Percentiles rank a stretch among this genome's conserved stretches.
phyloP scores from a whole-genome alignment of 92 coral and sea anemone species.

The Siderastrea siderea region DNA sequence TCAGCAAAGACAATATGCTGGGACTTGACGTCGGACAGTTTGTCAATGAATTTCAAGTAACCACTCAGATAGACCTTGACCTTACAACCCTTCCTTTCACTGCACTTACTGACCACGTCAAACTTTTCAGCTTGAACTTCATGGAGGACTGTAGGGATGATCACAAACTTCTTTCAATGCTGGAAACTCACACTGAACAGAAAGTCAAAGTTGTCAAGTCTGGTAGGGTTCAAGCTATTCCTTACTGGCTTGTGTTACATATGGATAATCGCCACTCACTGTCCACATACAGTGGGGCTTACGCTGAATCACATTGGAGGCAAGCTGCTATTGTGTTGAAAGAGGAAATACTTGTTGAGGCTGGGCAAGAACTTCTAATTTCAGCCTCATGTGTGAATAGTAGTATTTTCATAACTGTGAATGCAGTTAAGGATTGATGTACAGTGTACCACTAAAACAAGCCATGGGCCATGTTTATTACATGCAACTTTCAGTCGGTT shows the following conservation, averaged over 20 bases:
- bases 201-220: conserved; percentile 65
- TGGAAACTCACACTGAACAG: conserved; percentile 65
- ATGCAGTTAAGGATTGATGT: not conserved
- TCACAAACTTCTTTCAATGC: conserved; percentile 67
- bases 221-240: conserved; percentile 88
- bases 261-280: conserved; percentile 53
- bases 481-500: no score
- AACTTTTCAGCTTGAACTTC: conserved; percentile 80
- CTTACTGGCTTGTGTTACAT: conserved; percentile 89
- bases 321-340: conserved; percentile 88
- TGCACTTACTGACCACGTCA: conserved; percentile 63
- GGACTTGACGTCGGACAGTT: conserved; percentile 86
- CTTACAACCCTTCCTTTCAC: conserved; percentile 73
- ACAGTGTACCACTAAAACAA: not conserved
- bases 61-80: conserved; percentile 87
- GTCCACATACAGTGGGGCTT: conserved; percentile 79
- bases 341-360: conserved; percentile 65
- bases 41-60: conserved; percentile 91
- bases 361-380: conserved; percentile 82
- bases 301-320: conserved; percentile 90
- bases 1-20: conserved; percentile 76
- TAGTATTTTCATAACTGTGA: conserved; percentile 54
- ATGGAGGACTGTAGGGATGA: conserved; percentile 67
- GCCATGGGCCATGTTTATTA: no score
- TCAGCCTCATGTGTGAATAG: conserved; percentile 85